Conservation (phyloP, 2,113 vertebrate genomes). For the Anguilla rostrata region DNA sequence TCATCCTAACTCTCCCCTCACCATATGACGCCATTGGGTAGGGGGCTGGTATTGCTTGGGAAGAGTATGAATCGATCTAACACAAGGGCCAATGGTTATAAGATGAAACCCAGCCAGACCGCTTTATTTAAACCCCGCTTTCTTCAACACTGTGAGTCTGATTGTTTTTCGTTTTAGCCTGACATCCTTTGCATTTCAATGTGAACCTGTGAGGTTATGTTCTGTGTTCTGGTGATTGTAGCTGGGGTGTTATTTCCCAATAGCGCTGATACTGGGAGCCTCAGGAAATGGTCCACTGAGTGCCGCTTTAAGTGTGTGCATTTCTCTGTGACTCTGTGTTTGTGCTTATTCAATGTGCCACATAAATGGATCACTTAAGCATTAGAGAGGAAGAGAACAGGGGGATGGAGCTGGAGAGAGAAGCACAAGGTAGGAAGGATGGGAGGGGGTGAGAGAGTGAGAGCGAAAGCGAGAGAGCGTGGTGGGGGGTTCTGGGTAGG, state of each 20-base stretch:
- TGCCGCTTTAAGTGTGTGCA: not conserved
- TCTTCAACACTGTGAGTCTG: no score
- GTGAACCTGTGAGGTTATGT: not conserved
- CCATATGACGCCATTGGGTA: no score
- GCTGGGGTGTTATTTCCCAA: not conserved
- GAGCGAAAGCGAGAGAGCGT: not conserved
- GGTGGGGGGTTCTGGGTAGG: slow-evolving; percentile 8
- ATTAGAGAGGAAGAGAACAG: not conserved
- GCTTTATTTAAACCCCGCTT: no score
- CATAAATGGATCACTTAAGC: not conserved
- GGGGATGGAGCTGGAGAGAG: not conserved
- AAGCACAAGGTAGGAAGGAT: not conserved
- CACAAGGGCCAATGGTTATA: no score
- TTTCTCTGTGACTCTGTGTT: not conserved
- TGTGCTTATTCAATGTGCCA: not conserved
- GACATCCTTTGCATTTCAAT: not conserved
- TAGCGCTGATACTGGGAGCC: not conserved
- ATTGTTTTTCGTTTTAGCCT: not conserved
- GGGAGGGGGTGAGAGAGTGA: not conserved
- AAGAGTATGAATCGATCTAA: no score
- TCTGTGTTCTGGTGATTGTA: not conserved
- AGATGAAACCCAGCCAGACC: no score
- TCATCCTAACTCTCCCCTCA: no score
- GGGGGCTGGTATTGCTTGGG: no score
- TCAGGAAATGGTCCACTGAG: not conserved